These are phyloP conservation scores for Cephus spinipes DNA, from an alignment of 2,888 invertebrate genomes.

Conservation along the genomic window DNA sequence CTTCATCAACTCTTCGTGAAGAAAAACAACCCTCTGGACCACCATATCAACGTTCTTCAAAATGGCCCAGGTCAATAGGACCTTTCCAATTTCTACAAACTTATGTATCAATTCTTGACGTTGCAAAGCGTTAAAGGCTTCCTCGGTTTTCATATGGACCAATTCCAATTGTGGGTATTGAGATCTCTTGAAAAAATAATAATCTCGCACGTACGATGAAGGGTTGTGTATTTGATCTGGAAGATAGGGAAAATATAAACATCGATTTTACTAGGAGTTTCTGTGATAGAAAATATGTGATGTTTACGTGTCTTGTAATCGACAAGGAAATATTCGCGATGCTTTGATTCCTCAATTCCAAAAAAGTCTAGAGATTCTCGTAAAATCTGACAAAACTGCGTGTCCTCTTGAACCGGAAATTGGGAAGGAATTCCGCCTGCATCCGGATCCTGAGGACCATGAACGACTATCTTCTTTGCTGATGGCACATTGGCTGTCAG, in stretches of 20 bases:
- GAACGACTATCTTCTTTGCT: slow-evolving; percentile 98
- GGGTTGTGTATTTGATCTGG: slow-evolving; percentile 97
- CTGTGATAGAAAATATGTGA: background rate
- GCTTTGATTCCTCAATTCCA: slow-evolving; percentile 90
- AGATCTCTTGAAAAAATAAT: slow-evolving; percentile 85
- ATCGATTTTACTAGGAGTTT: slow-evolving; percentile 1
- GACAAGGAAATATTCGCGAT: slow-evolving; percentile 93
- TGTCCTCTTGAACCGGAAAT: slow-evolving; percentile 98
- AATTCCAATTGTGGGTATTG: slow-evolving; percentile 97
- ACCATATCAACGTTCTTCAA: slow-evolving; percentile 94
- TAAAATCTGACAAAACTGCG: slow-evolving; percentile 94
- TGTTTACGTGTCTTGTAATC: slow-evolving; percentile 96
- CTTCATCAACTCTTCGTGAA: slow-evolving; percentile 99
- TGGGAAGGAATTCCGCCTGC: slow-evolving; percentile 97
- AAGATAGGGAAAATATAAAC: slow-evolving; percentile 28
- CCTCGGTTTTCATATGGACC: slow-evolving; percentile 91
- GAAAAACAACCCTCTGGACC: slow-evolving; percentile 96
- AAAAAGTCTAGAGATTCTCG: slow-evolving; percentile 97
- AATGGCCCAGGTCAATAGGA: slow-evolving; percentile 90
- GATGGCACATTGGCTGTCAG: slow-evolving; percentile 99
- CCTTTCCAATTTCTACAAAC: slow-evolving; percentile 98
- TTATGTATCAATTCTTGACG: slow-evolving; percentile 92
- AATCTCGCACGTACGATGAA: slow-evolving; percentile 94
- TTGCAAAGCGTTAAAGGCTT: slow-evolving; percentile 90
- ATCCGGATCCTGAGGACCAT: slow-evolving; percentile 90